Percentiles rank a stretch among this genome's conserved stretches.
These are phyloP conservation scores for Dryas iulia DNA, from an alignment of 1,140 invertebrate genomes.

Conservation along the genomic window DNA sequence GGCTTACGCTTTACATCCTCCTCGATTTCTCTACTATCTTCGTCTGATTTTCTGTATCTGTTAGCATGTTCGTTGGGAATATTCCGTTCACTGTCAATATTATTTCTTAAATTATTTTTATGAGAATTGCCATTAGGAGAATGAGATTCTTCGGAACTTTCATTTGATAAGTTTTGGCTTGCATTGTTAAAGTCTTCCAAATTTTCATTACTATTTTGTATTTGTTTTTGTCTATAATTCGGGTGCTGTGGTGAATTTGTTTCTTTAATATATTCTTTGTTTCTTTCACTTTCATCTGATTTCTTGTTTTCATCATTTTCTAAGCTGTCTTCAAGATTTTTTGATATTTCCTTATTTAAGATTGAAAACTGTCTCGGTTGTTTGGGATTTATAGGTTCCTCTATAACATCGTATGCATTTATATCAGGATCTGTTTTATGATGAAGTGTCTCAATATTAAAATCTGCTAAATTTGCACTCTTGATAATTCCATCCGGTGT, in stretches of 20 bases:
- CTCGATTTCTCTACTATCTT: neutral
- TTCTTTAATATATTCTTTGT: neutral
- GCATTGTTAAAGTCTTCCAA: neutral
- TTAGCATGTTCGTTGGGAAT: neutral
- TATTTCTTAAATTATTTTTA: neutral
- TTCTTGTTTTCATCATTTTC: neutral
- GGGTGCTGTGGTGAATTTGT: neutral
- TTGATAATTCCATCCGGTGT: constrained; percentile 42
- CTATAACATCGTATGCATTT: neutral
- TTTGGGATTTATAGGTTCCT: neutral
- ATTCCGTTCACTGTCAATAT: neutral
- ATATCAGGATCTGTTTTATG: constrained; percentile 2
- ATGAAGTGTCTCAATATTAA: constrained; percentile 56
- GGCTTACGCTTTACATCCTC: neutral
- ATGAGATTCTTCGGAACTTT: neutral
- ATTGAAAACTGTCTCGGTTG: neutral
- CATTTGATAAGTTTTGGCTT: neutral
- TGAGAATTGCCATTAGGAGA: neutral
- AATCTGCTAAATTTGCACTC: constrained; percentile 54
- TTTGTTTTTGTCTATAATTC: neutral
- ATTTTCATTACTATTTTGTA: neutral
- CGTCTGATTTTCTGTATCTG: constrained; percentile 5
- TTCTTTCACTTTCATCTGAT: neutral
- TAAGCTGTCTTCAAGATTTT: neutral
- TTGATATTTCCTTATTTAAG: neutral